Conservation (phyloP, 2,888 invertebrate species). For the Creontiades dilutus region DNA sequence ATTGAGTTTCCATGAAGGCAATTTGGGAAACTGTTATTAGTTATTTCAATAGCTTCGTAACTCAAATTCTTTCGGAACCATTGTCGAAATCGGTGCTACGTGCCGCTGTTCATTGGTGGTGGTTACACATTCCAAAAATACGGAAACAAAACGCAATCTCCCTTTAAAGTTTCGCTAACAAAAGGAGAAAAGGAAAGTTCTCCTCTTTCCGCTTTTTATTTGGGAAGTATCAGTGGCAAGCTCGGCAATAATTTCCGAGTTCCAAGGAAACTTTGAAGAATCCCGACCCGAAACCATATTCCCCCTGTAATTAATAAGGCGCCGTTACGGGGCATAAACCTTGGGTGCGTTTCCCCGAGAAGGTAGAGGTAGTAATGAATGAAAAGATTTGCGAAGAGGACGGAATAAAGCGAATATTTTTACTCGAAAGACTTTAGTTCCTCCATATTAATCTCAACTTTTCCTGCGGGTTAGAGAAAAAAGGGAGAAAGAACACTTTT, state of each 20-base stretch:
- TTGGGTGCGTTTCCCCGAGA: neutral
- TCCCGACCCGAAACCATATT: slow-evolving; percentile 1
- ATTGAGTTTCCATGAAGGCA: no score
- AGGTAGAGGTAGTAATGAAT: neutral
- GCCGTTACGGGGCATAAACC: neutral
- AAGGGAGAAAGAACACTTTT: neutral
- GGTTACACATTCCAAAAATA: no score
- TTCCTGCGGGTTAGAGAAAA: slow-evolving; percentile 44
- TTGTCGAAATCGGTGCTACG: no score
- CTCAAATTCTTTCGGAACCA: no score
- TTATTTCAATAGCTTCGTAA: no score
- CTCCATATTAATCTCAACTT: slow-evolving; percentile 66
- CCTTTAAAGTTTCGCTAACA: no score
- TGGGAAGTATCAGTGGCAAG: neutral
- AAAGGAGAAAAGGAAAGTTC: no score
- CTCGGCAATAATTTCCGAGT: neutral
- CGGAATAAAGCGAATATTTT: slow-evolving; percentile 27
- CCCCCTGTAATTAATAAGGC: slow-evolving; percentile 4
- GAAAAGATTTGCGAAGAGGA: slow-evolving; percentile 13
- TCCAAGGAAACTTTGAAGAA: neutral
- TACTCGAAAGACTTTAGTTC: slow-evolving; percentile 28
- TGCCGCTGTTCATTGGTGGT: no score
- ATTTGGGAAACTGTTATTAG: no score
- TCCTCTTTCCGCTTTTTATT: no score
- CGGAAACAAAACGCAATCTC: no score